Evolutionary conservation across 2,113 vertebrate genomes (phyloP), one percentile per base, ranked within the genome.

Genomic region (Vicugna pacos): DNA sequence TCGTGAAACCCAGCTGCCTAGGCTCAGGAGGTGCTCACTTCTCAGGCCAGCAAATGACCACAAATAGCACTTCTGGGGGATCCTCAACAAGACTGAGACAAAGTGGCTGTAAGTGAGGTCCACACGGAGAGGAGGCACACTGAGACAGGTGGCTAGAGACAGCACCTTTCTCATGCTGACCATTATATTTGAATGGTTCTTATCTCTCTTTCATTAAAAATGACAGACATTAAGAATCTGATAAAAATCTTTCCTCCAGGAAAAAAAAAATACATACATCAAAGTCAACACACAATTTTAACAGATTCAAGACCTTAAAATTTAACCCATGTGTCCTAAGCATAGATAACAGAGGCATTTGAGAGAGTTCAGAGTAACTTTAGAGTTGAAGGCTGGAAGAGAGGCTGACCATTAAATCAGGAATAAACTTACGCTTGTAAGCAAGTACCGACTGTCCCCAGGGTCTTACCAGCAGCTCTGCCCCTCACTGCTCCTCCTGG

Each of bases 401-500:
- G 14, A 75, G 13, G 50, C 8, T 54, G 35, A 48, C 72, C 20
- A 16, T 24, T 65, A 64, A 28, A 60, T 0, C n/a, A 35, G 35
- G 20, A n/a, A 64, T 10, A 84, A 60, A 35, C 13, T 3, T 26
- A 35, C 0, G 20, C 88, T 83, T 2, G 2, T 14, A 46, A 83
- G 35, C 2, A 16, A 70, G 72, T 14, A 30, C 6, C 54, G 4
- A 0, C 10, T 0, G 28, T 50, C 30, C 50, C 48, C n/a, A 46
- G 0, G 0, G 28, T 16, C 97, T 97, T 86, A 97, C 97, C 97
- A 91, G 97, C 95, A 82, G 97, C 73, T 82, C 65, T n/a, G 3
- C 86, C 91, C 91, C 91, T 97, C 96, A 96, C 91, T 65, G 93
- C 65, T 54, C 76, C 81, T 81, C 65, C 90, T 72, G 94, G 92